Base-by-base conservation (phyloP, 2,888 invertebrate genomes). In the Andrena camellia region DNA sequence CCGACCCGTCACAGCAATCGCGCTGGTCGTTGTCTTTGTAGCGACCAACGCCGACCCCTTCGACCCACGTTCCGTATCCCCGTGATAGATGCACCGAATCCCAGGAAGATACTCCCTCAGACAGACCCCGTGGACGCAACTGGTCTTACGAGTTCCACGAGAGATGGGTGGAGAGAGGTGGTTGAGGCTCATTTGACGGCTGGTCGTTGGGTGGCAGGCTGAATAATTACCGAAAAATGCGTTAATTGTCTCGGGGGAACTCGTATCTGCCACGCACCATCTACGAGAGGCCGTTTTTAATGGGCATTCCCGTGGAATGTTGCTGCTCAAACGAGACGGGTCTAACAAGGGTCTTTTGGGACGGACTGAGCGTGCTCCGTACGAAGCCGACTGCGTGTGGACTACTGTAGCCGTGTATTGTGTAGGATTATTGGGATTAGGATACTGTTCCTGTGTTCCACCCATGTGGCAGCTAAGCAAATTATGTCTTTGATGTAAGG, bases 151-250 rank as follows among this genome's bases (percentile, higher is more conserved):
- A 75, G 67, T 48, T 78, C 73, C 62, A 57, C 26, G 57, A 23
- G 6, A 70, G 23, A 60, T 31, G 57, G 63, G 42, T 71, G 74
- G 57, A 54, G 67, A 67, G 72, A 78, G 68, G 23, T 23, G 13
- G 20, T n/a, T 23, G 26, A 1, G 52, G 35, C n/a, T 35, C 31
- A 42, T 83, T 74, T 66, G 69, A 78, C 17, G 50, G 68, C 50
- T 17, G 75, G 35, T 60, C 63, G 48, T 63, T 69, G 75, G 72
- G 50, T 63, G 72, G 73, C 29, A 48, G 70, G 4, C 59, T 67
- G 74, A 77, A 84, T 89, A 89, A 90, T 89, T 90, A 89, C 86
- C 83, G 74, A 87, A 89, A 89, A 88, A 89, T 87, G 73, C 87
- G 78, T 86, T 89, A 90, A 89, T 90, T 89, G 87, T 89, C 80